A percentile compares a stretch with the other conserved stretches of the same genome.
phyloP scores from a whole-genome alignment of 2,888 invertebrate species.

The Oscheius sp. region DNA sequence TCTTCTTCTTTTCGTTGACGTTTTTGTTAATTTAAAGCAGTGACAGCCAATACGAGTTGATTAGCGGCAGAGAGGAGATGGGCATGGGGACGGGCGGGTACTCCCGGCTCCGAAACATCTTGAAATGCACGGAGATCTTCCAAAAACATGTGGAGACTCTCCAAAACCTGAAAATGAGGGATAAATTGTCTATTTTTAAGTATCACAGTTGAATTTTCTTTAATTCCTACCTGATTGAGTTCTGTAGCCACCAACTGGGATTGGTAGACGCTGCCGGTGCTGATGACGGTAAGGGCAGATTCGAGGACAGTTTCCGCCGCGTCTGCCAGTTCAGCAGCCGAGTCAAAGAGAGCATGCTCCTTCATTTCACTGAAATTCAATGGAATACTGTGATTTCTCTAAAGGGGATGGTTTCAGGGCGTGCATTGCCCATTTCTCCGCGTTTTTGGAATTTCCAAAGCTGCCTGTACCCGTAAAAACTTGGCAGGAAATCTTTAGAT shows the following conservation, averaged over 20 bases:
- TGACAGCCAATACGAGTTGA: slow-evolving; percentile 30
- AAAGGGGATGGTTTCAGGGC: too few relatives aligned
- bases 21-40: slow-evolving; percentile 23
- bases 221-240: slow-evolving; percentile 24
- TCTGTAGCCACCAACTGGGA: slow-evolving; percentile 31
- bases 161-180: neutral
- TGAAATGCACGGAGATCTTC: neutral
- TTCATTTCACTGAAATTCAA: slow-evolving; percentile 12
- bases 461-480: too few relatives aligned
- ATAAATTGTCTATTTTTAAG: neutral
- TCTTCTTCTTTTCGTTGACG: neutral
- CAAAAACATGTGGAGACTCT: neutral
- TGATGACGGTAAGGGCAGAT: slow-evolving; percentile 26
- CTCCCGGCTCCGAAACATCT: neutral
- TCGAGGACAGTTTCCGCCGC: slow-evolving; percentile 16
- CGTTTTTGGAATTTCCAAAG: too few relatives aligned
- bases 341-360: slow-evolving; percentile 2
- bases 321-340: slow-evolving; percentile 25
- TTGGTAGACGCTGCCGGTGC: slow-evolving; percentile 28
- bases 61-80: slow-evolving; percentile 31
- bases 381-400: too few relatives aligned
- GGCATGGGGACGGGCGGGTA: slow-evolving; percentile 4
- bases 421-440: too few relatives aligned
- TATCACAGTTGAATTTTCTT: too few relatives aligned
- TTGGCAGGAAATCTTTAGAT: too few relatives aligned